phyloP scores from a whole-genome alignment of 2,797 vertebrate genomes.

The Pelodytes ibericus region DNA sequence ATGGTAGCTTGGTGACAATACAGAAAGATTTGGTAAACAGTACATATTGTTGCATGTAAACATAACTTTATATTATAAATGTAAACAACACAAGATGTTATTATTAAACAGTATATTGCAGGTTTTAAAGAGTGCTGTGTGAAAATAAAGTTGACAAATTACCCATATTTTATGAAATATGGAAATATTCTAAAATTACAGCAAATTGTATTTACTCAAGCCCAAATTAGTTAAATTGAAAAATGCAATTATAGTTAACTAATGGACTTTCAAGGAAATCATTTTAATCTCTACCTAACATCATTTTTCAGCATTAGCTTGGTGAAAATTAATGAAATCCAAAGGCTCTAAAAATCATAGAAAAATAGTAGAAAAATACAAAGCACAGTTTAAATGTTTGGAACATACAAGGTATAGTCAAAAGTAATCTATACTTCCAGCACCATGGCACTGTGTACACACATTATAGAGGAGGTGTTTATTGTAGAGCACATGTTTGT shows the following conservation, averaged over 20 bases:
- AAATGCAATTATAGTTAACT: conserved; percentile 53
- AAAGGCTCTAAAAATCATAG: conserved; percentile 26
- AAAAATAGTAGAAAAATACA: too few relatives aligned
- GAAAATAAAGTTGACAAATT: conserved; percentile 50
- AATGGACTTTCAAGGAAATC: conserved; percentile 54
- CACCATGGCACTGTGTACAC: too few relatives aligned
- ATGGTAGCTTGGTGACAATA: too few relatives aligned
- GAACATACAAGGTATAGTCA: too few relatives aligned
- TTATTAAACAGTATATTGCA: background rate
- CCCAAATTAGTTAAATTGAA: conserved; percentile 43
- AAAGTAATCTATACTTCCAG: too few relatives aligned
- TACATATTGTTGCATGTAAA: too few relatives aligned
- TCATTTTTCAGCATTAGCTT: conserved; percentile 50
- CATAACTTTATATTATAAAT: background rate
- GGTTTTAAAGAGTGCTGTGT: conserved; percentile 33
- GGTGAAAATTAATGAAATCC: conserved; percentile 28
- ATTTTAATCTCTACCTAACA: conserved; percentile 46
- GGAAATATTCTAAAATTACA: conserved; percentile 32
- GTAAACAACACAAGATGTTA: background rate
- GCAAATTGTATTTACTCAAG: conserved; percentile 45
- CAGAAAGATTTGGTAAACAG: too few relatives aligned
- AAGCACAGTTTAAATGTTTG: too few relatives aligned
- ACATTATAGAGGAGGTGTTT: too few relatives aligned
- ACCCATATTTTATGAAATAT: conserved; percentile 46
- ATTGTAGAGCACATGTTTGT: too few relatives aligned